Percentiles rank a stretch among this genome's conserved stretches.
Evolutionary conservation across 2,797 vertebrate genomes (phyloP).

Genomic region (Channallabes apus): DNA sequence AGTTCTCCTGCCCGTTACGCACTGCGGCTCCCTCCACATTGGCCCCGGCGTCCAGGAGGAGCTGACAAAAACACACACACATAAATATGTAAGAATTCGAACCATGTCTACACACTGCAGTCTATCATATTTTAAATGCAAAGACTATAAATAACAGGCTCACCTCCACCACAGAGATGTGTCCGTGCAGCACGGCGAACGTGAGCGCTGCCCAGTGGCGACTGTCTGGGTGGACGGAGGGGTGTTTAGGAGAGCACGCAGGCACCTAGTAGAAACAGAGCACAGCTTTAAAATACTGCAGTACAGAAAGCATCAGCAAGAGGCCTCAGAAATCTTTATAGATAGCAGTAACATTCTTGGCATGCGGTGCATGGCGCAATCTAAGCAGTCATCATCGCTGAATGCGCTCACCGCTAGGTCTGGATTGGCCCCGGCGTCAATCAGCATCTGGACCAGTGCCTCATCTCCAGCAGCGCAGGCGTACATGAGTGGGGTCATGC

Average conservation of each 20-base stretch:
- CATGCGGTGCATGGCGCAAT: not conserved
- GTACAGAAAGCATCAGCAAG: conserved; percentile 8
- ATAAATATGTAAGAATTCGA: not conserved
- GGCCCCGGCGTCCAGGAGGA: conserved; percentile 92
- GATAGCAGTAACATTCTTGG: not conserved
- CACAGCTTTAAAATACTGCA: conserved; percentile 16
- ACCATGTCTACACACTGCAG: not conserved
- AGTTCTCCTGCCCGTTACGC: conserved; percentile 87
- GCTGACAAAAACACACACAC: conserved; percentile 67
- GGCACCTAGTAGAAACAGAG: conserved; percentile 78
- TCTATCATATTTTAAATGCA: not conserved
- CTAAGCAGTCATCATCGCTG: not conserved
- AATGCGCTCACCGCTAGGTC: conserved; percentile 83
- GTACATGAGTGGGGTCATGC: conserved; percentile 97
- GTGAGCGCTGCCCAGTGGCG: conserved; percentile 94
- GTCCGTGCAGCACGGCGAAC: conserved; percentile 90
- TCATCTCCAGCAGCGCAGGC: conserved; percentile 96
- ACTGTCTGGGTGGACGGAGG: conserved; percentile 91
- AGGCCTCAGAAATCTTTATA: not conserved
- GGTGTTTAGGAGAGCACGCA: conserved; percentile 80
- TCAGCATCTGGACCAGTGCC: conserved; percentile 97
- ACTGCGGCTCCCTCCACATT: conserved; percentile 90
- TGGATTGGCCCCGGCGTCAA: conserved; percentile 93
- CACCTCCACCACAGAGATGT: conserved; percentile 97
- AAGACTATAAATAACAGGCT: conserved; percentile 36